phyloP scores from a whole-genome alignment of 2,113 vertebrate genomes.

The Bubo scandiacus region DNA sequence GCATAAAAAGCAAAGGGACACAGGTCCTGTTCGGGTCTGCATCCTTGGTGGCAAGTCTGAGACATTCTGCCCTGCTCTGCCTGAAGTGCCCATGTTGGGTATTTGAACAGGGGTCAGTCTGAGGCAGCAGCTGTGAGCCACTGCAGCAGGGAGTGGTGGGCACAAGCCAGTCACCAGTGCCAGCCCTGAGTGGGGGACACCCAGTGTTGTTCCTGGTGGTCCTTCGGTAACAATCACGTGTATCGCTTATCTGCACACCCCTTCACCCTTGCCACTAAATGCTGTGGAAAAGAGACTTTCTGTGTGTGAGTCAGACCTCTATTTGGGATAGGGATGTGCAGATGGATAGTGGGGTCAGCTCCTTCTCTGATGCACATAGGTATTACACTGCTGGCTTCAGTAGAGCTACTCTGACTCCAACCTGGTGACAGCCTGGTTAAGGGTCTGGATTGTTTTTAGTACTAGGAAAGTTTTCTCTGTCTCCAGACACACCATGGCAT shows the following conservation, averaged over 20 bases:
- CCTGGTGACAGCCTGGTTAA: neutral
- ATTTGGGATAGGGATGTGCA: neutral
- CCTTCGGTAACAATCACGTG: rapidly evolving
- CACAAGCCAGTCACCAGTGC: neutral
- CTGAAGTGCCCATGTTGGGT: neutral
- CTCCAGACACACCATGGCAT: rapidly evolving
- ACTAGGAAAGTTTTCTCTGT: neutral
- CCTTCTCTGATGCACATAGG: neutral
- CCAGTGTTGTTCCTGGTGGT: neutral
- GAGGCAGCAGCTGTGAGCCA: neutral
- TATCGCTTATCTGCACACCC: neutral
- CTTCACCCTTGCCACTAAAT: neutral
- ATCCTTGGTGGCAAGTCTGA: neutral
- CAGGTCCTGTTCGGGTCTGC: neutral
- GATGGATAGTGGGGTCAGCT: neutral
- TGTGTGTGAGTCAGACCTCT: neutral
- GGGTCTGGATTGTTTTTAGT: neutral
- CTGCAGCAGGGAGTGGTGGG: neutral
- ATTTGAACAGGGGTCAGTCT: neutral
- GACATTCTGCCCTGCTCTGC: neutral
- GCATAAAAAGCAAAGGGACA: neutral
- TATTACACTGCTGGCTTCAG: neutral
- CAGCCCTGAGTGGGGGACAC: neutral
- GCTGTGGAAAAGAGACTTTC: neutral
- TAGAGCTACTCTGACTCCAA: neutral